A percentile compares a stretch with the other conserved stretches of the same genome.
phyloP scores from a whole-genome alignment of 2,113 vertebrate genomes.

The Tenebrosternarchus preto region DNA sequence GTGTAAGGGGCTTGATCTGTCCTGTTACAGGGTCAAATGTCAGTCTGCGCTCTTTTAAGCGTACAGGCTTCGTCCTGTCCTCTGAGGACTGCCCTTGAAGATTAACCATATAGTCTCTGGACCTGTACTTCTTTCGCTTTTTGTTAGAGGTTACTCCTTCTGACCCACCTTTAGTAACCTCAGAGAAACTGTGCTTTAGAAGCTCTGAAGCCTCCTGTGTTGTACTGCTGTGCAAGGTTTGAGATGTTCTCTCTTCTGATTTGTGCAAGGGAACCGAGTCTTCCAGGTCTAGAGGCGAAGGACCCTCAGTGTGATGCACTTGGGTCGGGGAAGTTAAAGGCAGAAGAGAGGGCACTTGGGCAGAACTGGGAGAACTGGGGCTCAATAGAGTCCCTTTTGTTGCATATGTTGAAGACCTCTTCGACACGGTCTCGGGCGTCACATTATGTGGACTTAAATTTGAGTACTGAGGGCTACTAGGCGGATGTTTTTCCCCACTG shows the following conservation, averaged over 20 bases:
- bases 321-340: conserved; percentile 78
- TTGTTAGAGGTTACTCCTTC: conserved; percentile 79
- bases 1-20: conserved; percentile 94
- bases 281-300: conserved; percentile 68
- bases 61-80: conserved; percentile 88
- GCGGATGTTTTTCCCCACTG: conserved; percentile 72
- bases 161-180: conserved; percentile 74
- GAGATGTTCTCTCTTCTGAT: conserved; percentile 70
- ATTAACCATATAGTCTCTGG: conserved; percentile 90
- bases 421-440: conserved; percentile 79
- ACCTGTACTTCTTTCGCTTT: conserved; percentile 90
- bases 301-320: conserved; percentile 73
- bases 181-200: conserved; percentile 72
- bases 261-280: conserved; percentile 76
- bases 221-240: conserved; percentile 72
- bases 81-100: conserved; percentile 87
- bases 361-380: conserved; percentile 76
- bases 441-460: conserved; percentile 82
- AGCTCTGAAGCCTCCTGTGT: conserved; percentile 71
- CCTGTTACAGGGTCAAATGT: conserved; percentile 97
- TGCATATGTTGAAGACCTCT: conserved; percentile 83
- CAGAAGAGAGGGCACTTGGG: conserved; percentile 75
- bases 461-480: conserved; percentile 84
- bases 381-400: conserved; percentile 83
- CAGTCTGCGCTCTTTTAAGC: conserved; percentile 97